Conservation (phyloP, 2,888 invertebrate genomes). For the Ormyrus pomaceus region DNA sequence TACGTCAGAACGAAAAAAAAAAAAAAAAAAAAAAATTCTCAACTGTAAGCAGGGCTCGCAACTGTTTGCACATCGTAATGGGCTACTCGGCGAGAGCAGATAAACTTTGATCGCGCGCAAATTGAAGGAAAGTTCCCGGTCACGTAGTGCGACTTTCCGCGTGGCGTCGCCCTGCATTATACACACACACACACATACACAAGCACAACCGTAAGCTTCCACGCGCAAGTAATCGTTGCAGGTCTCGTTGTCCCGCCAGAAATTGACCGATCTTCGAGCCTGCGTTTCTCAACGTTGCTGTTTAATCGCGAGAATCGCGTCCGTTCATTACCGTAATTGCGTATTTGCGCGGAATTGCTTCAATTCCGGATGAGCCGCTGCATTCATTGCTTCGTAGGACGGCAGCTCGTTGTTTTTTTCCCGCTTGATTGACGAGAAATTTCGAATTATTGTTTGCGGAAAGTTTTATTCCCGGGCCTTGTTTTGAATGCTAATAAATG, state of each 20-base stretch:
- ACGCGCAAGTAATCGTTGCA: neutral
- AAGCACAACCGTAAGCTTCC: neutral
- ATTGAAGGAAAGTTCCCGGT: slow-evolving; percentile 38
- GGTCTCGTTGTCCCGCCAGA: neutral
- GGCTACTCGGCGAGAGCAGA: slow-evolving; percentile 22
- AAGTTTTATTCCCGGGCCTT: too few species aligned
- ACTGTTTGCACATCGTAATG: slow-evolving; percentile 29
- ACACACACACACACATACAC: too few species aligned
- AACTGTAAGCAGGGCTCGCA: neutral
- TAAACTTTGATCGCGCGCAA: slow-evolving; percentile 39
- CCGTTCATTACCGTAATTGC: slow-evolving; percentile 33
- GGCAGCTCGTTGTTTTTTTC: too few species aligned
- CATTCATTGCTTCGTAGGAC: too few species aligned
- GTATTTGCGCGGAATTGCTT: slow-evolving; percentile 11
- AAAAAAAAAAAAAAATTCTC: neutral
- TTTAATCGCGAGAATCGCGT: slow-evolving; percentile 16
- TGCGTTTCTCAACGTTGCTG: neutral
- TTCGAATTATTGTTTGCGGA: too few species aligned
- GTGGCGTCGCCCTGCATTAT: neutral
- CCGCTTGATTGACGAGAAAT: too few species aligned
- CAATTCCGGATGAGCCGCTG: neutral
- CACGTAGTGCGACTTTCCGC: slow-evolving; percentile 16
- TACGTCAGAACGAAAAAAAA: too few species aligned
- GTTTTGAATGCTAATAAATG: too few species aligned
- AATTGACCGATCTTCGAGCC: slow-evolving; percentile 14